phyloP scores from a whole-genome alignment of 2,113 vertebrate genomes.

The Sturnus vulgaris region DNA sequence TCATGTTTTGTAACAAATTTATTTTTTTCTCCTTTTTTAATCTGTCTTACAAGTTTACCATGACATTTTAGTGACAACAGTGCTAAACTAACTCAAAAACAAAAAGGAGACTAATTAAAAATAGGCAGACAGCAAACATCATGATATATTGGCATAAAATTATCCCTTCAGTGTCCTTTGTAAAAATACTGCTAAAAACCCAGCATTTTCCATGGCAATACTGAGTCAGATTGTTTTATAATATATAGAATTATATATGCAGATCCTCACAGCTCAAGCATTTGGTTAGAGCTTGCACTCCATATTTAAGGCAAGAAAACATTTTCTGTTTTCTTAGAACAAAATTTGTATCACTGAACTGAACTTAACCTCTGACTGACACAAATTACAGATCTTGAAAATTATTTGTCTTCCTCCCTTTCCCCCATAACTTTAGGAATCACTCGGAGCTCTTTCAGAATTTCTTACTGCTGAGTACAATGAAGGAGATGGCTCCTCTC shows the following conservation, averaged over 20 bases:
- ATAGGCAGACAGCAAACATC: slow-evolving; percentile 26
- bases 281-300: not conserved
- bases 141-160: slow-evolving; percentile 60
- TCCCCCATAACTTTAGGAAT: not conserved
- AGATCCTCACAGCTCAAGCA: not conserved
- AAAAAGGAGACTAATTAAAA: slow-evolving; percentile 64
- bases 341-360: not conserved
- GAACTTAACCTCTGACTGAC: not conserved
- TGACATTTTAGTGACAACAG: slow-evolving; percentile 67
- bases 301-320: not conserved
- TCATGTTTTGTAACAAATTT: slow-evolving; percentile 66
- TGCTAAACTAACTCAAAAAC: slow-evolving; percentile 39
- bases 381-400: not conserved
- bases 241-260: slow-evolving; percentile 1
- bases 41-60: slow-evolving; percentile 65
- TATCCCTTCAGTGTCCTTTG: slow-evolving; percentile 31
- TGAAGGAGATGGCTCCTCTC: not conserved
- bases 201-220: slow-evolving; percentile 47
- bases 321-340: not conserved
- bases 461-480: not conserved
- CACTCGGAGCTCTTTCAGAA: not conserved
- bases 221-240: slow-evolving; percentile 43
- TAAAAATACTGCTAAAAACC: slow-evolving; percentile 15
- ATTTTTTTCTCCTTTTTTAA: slow-evolving; percentile 53
- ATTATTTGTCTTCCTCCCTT: not conserved